These are phyloP conservation scores for Ormyrus labotus DNA, from an alignment of 2,888 invertebrate species.

Conservation along the genomic window DNA sequence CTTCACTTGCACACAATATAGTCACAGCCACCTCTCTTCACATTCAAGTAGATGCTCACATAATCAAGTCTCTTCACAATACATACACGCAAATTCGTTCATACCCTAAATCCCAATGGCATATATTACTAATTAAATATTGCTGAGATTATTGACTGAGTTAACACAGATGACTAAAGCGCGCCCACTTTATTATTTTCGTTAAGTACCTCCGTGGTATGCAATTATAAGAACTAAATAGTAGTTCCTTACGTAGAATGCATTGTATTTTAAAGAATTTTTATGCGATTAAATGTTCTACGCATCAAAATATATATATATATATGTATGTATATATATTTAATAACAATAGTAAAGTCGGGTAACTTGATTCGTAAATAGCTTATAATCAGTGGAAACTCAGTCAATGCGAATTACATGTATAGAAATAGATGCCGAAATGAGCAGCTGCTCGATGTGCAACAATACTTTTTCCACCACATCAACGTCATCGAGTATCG, in stretches of 20 bases:
- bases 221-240: slow-evolving; percentile 33
- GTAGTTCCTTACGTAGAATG: slow-evolving; percentile 26
- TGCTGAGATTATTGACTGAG: slow-evolving; percentile 62
- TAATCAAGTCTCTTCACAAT: slow-evolving; percentile 35
- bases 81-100: slow-evolving; percentile 44
- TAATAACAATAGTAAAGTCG: slow-evolving; percentile 44
- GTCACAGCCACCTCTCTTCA: slow-evolving; percentile 71
- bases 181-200: slow-evolving; percentile 14
- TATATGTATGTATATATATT: slow-evolving; percentile 36
- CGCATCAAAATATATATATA: slow-evolving; percentile 40
- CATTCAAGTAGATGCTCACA: slow-evolving; percentile 62
- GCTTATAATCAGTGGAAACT: slow-evolving; percentile 51
- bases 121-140: slow-evolving; percentile 63
- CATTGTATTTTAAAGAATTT: slow-evolving; percentile 31
- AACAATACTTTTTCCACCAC: slow-evolving; percentile 55
- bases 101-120: slow-evolving; percentile 56
- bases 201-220: slow-evolving; percentile 34
- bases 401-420: slow-evolving; percentile 67
- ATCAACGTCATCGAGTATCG: slow-evolving; percentile 59
- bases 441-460: slow-evolving; percentile 65
- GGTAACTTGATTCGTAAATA: slow-evolving; percentile 33
- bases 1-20: slow-evolving; percentile 67
- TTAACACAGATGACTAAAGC: slow-evolving; percentile 53
- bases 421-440: slow-evolving; percentile 72
- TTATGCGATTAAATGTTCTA: slow-evolving; percentile 12